These are phyloP conservation scores for Hypsibius dujardini DNA, from an alignment of 1,140 invertebrate genomes.

Conservation along the genomic window DNA sequence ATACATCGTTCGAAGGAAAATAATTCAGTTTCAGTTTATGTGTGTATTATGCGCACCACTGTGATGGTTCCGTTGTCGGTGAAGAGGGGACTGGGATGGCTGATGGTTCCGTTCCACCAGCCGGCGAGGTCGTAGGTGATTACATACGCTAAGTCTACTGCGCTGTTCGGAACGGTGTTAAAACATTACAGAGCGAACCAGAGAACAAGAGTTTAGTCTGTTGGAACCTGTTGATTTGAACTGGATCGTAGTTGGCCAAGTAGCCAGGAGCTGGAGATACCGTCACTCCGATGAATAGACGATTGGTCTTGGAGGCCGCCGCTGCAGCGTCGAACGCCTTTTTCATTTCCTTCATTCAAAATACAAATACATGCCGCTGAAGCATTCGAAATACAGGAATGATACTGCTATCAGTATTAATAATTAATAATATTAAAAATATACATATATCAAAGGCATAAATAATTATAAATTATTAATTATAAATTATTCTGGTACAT, in stretches of 20 bases:
- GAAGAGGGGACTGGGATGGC: background rate
- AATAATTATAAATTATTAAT: too few species aligned
- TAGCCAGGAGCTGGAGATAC: background rate
- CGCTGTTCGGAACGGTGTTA: background rate
- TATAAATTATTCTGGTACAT: too few species aligned
- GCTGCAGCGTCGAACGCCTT: background rate
- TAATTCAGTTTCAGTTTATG: too few species aligned
- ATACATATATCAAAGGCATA: too few species aligned
- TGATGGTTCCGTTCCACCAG: conserved; percentile 11
- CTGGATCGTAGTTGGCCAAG: background rate
- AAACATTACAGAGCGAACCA: background rate
- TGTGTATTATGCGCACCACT: background rate
- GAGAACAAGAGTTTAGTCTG: background rate
- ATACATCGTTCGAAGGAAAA: too few species aligned
- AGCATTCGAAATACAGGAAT: too few species aligned
- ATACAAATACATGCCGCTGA: too few species aligned
- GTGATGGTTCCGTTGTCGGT: background rate
- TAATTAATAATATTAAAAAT: too few species aligned
- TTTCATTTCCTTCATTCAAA: background rate
- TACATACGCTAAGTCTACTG: background rate
- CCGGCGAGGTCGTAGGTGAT: conserved; percentile 12
- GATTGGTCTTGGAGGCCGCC: too few species aligned
- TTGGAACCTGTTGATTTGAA: background rate
- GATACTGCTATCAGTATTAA: too few species aligned
- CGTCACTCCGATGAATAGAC: conserved; percentile 8